Evolutionary conservation across 2,888 invertebrate species (phyloP).

Genomic region (Gastracanthus pulcherrimus): DNA sequence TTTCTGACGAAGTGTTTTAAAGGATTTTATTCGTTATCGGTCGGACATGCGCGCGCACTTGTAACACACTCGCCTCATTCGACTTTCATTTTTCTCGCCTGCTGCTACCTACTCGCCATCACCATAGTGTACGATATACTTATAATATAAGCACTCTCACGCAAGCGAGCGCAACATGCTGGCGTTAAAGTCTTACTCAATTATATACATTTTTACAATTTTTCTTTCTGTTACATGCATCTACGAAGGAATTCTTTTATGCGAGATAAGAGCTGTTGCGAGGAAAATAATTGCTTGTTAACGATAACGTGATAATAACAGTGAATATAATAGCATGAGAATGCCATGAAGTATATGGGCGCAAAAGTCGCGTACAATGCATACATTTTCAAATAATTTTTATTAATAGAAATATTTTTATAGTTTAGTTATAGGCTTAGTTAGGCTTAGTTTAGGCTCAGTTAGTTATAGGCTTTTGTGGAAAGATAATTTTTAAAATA

Average conservation of each 20-base stretch:
- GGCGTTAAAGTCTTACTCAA: background rate
- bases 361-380: too few relatives aligned
- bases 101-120: too few relatives aligned
- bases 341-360: too few relatives aligned
- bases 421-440: too few relatives aligned
- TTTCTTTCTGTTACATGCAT: background rate
- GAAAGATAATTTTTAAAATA: too few relatives aligned
- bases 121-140: too few relatives aligned
- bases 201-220: background rate
- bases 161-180: background rate
- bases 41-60: background rate
- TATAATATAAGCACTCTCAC: too few relatives aligned
- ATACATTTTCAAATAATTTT: too few relatives aligned
- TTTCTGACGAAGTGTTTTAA: background rate
- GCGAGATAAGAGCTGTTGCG: background rate
- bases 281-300: background rate
- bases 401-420: too few relatives aligned
- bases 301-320: background rate
- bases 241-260: background rate
- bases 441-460: too few relatives aligned
- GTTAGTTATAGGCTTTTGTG: too few relatives aligned
- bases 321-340: background rate
- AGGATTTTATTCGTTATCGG: slow-evolving; percentile 5
- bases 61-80: slow-evolving; percentile 18
- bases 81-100: slow-evolving; percentile 18